Conservation (phyloP, 2,113 vertebrate genomes). For the Phaethornis superciliosus region DNA sequence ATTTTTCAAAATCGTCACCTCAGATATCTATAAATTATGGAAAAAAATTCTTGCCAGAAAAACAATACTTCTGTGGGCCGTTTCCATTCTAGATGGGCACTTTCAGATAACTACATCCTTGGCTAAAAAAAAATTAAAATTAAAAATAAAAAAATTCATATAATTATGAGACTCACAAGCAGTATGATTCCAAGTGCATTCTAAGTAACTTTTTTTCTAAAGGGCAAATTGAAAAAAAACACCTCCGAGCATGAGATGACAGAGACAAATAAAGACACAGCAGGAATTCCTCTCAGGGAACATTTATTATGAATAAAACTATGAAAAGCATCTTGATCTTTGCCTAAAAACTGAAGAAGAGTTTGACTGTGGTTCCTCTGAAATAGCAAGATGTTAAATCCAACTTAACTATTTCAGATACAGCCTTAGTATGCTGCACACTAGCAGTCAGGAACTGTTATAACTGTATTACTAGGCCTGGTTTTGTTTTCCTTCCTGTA, state of each 20-base stretch:
- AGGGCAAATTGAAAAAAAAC: neutral
- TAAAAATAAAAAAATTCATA: neutral
- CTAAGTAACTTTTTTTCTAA: neutral
- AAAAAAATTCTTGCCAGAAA: neutral
- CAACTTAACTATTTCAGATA: neutral
- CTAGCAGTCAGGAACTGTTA: neutral
- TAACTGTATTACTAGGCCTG: neutral
- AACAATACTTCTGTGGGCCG: neutral
- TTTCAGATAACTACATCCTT: neutral
- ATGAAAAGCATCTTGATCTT: constrained; percentile 1
- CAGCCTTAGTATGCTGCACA: neutral
- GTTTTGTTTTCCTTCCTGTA: neutral
- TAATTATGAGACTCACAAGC: neutral
- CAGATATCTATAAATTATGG: neutral
- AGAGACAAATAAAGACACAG: constrained; percentile 7
- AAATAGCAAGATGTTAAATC: neutral
- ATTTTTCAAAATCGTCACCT: neutral
- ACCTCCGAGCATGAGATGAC: neutral
- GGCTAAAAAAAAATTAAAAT: neutral
- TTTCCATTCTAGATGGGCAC: neutral
- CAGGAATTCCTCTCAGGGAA: neutral
- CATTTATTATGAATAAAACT: constrained; percentile 2
- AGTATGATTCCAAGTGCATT: neutral
- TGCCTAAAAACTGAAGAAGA: neutral
- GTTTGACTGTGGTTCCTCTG: neutral